These are phyloP conservation scores for Auanema freiburgensis DNA, from an alignment of 2,888 invertebrate genomes.

Conservation along the genomic window DNA sequence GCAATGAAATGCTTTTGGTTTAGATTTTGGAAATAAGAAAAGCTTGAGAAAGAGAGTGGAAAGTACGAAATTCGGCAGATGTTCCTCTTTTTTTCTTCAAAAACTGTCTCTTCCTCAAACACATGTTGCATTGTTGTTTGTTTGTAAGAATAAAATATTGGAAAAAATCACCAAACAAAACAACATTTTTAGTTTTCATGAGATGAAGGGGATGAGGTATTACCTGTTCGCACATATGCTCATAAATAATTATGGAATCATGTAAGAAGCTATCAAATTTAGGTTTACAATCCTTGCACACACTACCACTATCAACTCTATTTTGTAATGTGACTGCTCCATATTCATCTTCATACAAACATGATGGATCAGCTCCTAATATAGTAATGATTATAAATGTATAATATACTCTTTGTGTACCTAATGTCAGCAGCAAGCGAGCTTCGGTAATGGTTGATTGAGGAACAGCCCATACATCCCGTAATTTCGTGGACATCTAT, in stretches of 20 bases:
- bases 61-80: background rate
- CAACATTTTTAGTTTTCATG: slow-evolving; percentile 11
- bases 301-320: slow-evolving; percentile 47
- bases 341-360: slow-evolving; percentile 47
- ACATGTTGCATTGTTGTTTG: no score
- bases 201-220: slow-evolving; percentile 3
- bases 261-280: slow-evolving; percentile 53
- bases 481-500: slow-evolving; percentile 50
- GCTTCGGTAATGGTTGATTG: slow-evolving; percentile 54
- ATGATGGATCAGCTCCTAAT: slow-evolving; percentile 44
- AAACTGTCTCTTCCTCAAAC: no score
- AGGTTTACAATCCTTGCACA: slow-evolving; percentile 44
- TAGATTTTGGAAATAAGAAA: background rate
- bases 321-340: slow-evolving; percentile 49
- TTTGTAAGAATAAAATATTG: no score
- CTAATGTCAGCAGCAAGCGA: slow-evolving; percentile 51
- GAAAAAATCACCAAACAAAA: no score
- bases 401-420: slow-evolving; percentile 11
- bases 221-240: slow-evolving; percentile 54
- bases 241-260: slow-evolving; percentile 49
- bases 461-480: slow-evolving; percentile 51
- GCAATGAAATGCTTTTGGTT: background rate
- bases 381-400: background rate
- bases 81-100: no score
- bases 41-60: background rate